Percentiles rank a stretch among this genome's conserved stretches.
Evolutionary conservation across 2,888 invertebrate species (phyloP).

Genomic region (Tromatobia lineatoria): DNA sequence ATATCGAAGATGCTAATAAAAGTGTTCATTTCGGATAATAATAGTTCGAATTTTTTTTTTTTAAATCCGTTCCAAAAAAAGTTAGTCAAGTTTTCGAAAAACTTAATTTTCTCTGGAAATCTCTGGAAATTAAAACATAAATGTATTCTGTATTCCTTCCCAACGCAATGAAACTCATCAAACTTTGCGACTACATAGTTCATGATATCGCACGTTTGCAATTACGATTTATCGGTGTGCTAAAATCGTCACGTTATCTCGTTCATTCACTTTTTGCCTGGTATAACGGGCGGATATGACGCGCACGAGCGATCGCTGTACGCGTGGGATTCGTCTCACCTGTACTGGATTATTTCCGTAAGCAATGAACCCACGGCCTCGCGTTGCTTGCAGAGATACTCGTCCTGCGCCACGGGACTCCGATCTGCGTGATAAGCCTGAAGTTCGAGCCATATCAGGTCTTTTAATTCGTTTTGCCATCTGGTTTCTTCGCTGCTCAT

Average conservation of each 20-base stretch:
- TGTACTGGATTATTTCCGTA: constrained; percentile 92
- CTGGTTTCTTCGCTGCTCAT: constrained; percentile 94
- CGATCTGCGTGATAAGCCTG: constrained; percentile 94
- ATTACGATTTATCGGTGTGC: background rate
- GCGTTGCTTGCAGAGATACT: constrained; percentile 91
- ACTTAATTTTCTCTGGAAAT: too few relatives aligned
- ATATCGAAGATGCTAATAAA: too few relatives aligned
- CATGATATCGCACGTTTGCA: too few relatives aligned
- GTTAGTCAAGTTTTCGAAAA: too few relatives aligned
- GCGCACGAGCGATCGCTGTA: background rate
- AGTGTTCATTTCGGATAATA: too few relatives aligned
- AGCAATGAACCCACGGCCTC: constrained; percentile 90
- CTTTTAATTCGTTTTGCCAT: constrained; percentile 96
- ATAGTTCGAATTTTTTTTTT: too few relatives aligned
- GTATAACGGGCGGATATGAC: background rate
- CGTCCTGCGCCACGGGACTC: constrained; percentile 92
- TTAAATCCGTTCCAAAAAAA: too few relatives aligned
- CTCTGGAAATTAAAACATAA: too few relatives aligned
- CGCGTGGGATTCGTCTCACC: constrained; percentile 84
- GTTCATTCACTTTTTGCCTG: constrained; percentile 2
- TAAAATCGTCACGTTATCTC: constrained; percentile 4
- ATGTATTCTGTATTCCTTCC: background rate
- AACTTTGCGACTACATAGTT: background rate
- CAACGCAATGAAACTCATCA: background rate
- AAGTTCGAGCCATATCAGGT: constrained; percentile 96